phyloP scores from a whole-genome alignment of 1,140 invertebrate species.

The Panulirus ornatus region DNA sequence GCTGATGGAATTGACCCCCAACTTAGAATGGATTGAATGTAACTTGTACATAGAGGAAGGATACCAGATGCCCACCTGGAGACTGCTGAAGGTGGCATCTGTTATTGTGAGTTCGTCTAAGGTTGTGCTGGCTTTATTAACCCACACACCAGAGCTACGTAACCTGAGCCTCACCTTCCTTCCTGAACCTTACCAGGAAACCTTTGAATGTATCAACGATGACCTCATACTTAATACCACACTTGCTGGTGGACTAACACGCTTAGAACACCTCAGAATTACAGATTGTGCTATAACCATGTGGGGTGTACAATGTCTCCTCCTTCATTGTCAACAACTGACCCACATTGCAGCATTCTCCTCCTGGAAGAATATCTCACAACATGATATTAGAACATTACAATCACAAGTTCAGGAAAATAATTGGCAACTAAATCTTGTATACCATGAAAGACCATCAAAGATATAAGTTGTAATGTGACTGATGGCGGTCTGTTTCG shows the following conservation, averaged over 20 bases:
- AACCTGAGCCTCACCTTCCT: slow-evolving; percentile 1
- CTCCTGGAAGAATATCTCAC: slow-evolving; percentile 19
- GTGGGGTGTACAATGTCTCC: background rate
- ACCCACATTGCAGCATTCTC: slow-evolving; percentile 8
- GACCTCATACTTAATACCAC: background rate
- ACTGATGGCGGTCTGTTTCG: no score
- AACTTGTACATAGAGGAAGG: background rate
- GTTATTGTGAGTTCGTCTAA: slow-evolving; percentile 9
- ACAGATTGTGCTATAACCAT: background rate
- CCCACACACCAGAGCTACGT: slow-evolving; percentile 9
- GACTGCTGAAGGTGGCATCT: background rate
- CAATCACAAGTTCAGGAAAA: background rate
- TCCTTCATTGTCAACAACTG: slow-evolving; percentile 22
- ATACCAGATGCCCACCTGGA: slow-evolving; percentile 2
- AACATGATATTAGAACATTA: background rate
- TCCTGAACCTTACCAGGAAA: slow-evolving; percentile 35
- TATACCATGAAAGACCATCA: no score
- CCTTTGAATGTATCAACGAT: slow-evolving; percentile 29
- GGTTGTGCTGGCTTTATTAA: background rate
- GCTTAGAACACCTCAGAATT: background rate
- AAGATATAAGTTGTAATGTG: no score
- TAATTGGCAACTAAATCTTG: slow-evolving; percentile 30
- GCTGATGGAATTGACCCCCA: slow-evolving; percentile 1
- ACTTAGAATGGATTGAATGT: background rate
- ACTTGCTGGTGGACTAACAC: background rate